Evolutionary conservation across 2,113 vertebrate genomes (phyloP), one percentile per base, ranked within the genome.

Genomic region (Hiodon tergisus): DNA sequence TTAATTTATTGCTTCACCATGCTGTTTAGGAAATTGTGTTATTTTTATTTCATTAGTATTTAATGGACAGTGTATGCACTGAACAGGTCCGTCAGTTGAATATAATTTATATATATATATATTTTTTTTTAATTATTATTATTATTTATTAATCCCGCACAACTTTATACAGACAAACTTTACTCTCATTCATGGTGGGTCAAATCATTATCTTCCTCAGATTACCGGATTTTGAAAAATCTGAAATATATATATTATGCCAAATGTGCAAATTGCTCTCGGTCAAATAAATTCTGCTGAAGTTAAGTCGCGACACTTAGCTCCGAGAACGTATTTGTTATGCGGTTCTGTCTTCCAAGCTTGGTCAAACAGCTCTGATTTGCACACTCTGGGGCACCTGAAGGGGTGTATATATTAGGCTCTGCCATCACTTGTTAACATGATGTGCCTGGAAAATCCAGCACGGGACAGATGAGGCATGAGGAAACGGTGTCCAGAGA

Each of bases 1-100:
- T 72, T 72, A 31, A 62, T 72, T 61, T 50, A 59, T 71, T 31
- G 31, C 31, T 31, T 71, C 70, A 16, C 6, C 13, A 59, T 71
- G 0, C 48, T 4, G 3, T 13, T 7, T 4, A 66, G 46, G 4
- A 47, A 57, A 31, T 57, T 17, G 14, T 8, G 53, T 54, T 6
- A n/a, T 11, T 11, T 53, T 61, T 53, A 50, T 10, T 50, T 31
- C 9, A 65, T 73, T 13, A 10, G 50, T 9, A 11, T 63, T 61
- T 65, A 63, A 62, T 62, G 48, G 6, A 63, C 46, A 13, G 31
- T 63, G n/a, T 73, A 53, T 53, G 52, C 6, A n/a, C 48, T 8
- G 11, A 71, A 55, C 54, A 57, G 16, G 8, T 8, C 54, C 48
- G 57, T 59, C 17, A 14, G 47, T 54, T 31, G 59, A 59, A 71